Evolutionary conservation across 2,113 vertebrate genomes (phyloP), one percentile per base, ranked within the genome.

Genomic region (Stegastes partitus): DNA sequence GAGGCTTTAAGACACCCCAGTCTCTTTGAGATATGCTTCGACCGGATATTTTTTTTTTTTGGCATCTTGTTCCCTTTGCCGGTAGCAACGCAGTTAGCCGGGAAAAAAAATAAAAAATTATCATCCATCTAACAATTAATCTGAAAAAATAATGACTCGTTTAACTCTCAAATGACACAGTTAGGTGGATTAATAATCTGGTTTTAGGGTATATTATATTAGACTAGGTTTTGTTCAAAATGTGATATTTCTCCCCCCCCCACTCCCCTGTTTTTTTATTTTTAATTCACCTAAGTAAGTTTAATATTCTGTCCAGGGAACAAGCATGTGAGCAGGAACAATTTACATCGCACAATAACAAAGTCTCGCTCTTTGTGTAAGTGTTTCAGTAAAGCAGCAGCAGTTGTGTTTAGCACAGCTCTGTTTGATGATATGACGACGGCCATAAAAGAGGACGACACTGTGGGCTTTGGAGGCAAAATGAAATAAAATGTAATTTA

Each of bases 1-100:
- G 77, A 78, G 66, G 69, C 79, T 91, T 89, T 63, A 82, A 86
- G 67, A 86, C 85, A 90, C 64, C 65, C 79, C 70, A 69, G 75
- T 84, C 86, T 87, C 82, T 77, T 85, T 89, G 88, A 83, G 74
- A 85, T 81, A 73, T 69, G 65, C 74, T 62, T 84, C 77, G 78
- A 91, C 82, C 88, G 67, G 89, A 91, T 92, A n/a, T n/a, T n/a
- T n/a, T n/a, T n/a, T n/a, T n/a, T 92, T 92, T 80, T 79, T 91
- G 90, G 90, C 87, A 90, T 62, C 64, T 68, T 59, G 16, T 77
- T 81, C 53, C 74, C 67, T 88, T 69, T 82, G 71, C 82, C 71
- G 84, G 39, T 68, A 76, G 81, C 77, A 63, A 81, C 47, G 55
- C 47, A 53, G 47, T 83, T 74, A 76, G 73, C 74, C 55, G 54